Percentiles rank a stretch among this genome's conserved stretches.
phyloP scores from a whole-genome alignment of 1,140 invertebrate species.

The Eubasilissa regina region DNA sequence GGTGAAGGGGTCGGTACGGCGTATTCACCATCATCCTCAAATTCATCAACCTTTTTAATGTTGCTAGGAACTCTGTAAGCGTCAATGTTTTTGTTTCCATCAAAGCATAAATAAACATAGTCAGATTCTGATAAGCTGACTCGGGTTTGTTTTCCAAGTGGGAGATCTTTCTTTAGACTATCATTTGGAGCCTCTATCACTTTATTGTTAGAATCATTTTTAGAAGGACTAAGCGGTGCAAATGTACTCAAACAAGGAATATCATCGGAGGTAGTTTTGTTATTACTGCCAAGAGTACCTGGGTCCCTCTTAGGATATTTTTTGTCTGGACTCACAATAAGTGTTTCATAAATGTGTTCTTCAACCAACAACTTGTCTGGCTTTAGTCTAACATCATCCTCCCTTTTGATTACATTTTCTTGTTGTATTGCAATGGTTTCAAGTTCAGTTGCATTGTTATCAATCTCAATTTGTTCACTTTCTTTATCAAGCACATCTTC shows the following conservation, averaged over 20 bases:
- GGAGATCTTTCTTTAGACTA: not conserved
- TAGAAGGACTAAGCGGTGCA: conserved; percentile 17
- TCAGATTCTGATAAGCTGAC: conserved; percentile 65
- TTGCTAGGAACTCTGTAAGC: conserved; percentile 53
- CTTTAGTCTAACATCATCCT: conserved; percentile 20
- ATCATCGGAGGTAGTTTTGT: not conserved
- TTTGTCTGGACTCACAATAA: conserved; percentile 62
- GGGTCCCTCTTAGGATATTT: conserved; percentile 17
- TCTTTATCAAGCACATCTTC: conserved; percentile 62
- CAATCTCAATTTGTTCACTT: not conserved
- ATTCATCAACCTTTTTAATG: conserved; percentile 43
- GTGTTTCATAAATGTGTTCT: conserved; percentile 72
- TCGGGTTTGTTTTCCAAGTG: conserved; percentile 46
- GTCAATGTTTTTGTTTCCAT: conserved; percentile 64
- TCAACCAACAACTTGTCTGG: conserved; percentile 66
- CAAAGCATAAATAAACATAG: conserved; percentile 71
- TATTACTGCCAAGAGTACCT: not conserved
- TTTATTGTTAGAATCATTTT: not conserved
- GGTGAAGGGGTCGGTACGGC: conserved; percentile 68
- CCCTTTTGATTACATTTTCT: not conserved
- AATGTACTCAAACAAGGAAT: conserved; percentile 45
- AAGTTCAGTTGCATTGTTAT: not conserved
- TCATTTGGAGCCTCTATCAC: not conserved
- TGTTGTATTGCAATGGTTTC: conserved; percentile 8
- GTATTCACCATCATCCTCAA: conserved; percentile 66